A percentile compares a stretch with the other conserved stretches of the same genome.
phyloP scores from a whole-genome alignment of 2,888 invertebrate genomes.

The Nasonovia ribisnigri region DNA sequence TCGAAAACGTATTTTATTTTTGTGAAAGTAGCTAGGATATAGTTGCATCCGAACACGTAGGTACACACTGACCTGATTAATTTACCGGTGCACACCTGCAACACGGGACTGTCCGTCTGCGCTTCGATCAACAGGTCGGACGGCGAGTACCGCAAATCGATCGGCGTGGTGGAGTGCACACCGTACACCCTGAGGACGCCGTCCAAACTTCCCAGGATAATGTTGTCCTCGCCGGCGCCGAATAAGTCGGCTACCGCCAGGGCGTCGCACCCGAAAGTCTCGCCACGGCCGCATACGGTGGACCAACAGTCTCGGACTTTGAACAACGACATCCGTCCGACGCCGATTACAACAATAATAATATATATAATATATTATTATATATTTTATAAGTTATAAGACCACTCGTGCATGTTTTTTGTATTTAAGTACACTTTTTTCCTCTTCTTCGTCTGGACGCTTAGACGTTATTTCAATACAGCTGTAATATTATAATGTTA shows the following conservation, averaged over 20 bases:
- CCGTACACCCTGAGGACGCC: constrained; percentile 85
- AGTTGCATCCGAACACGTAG: not conserved
- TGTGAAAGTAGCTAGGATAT: no score
- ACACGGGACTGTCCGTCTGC: constrained; percentile 79
- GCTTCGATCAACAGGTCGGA: constrained; percentile 84
- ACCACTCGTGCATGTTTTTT: not conserved
- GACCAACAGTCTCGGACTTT: constrained; percentile 93
- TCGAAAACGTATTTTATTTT: not conserved
- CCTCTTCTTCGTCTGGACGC: not conserved
- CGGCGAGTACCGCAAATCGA: constrained; percentile 71
- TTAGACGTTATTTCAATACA: not conserved
- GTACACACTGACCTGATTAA: constrained; percentile 82
- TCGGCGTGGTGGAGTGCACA: constrained; percentile 72
- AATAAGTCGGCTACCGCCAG: constrained; percentile 71
- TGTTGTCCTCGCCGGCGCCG: constrained; percentile 73
- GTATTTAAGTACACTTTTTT: not conserved
- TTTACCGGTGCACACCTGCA: constrained; percentile 86
- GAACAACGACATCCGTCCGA: constrained; percentile 86
- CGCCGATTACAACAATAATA: not conserved
- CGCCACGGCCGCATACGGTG: constrained; percentile 77
- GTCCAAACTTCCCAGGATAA: constrained; percentile 84
- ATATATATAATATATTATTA: not conserved
- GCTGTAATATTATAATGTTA: no score
- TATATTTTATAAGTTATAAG: not conserved
- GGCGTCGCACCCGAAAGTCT: constrained; percentile 73